Percentiles rank a stretch among this genome's conserved stretches.
Conservation (phyloP, 2,113 vertebrate genomes). For the Phoxinus phoxinus region DNA sequence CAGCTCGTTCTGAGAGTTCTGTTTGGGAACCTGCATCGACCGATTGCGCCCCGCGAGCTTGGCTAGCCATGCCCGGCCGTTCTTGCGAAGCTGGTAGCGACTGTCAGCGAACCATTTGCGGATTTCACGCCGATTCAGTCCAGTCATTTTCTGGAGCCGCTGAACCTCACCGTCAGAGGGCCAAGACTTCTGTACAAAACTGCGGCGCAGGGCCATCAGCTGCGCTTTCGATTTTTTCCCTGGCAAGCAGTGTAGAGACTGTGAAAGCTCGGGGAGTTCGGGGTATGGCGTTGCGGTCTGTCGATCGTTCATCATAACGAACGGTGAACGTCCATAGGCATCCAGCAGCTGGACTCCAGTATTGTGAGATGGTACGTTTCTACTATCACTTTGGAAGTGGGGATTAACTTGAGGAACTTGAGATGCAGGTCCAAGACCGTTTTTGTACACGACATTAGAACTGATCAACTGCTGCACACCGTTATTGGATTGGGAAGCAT, state of each 20-base stretch:
- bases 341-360: background rate
- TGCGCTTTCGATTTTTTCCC: conserved; percentile 62
- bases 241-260: conserved; percentile 17
- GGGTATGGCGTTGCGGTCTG: background rate
- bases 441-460: conserved; percentile 24
- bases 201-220: conserved; percentile 52
- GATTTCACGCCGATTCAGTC: conserved; percentile 64
- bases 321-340: background rate
- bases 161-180: conserved; percentile 69
- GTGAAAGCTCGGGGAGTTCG: background rate
- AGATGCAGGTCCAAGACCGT: conserved; percentile 8
- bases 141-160: conserved; percentile 69
- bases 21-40: background rate
- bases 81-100: conserved; percentile 59
- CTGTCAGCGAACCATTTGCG: conserved; percentile 66
- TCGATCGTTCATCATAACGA: background rate
- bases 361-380: conserved; percentile 19
- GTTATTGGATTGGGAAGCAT: conserved; percentile 38
- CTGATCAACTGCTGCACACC: conserved; percentile 17
- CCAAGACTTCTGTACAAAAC: conserved; percentile 56
- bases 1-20: background rate
- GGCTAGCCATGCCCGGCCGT: conserved; percentile 38
- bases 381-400: conserved; percentile 14
- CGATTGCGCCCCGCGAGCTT: conserved; percentile 35
- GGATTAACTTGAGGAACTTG: conserved; percentile 19